Evolutionary conservation across 1,140 invertebrate genomes (phyloP), one percentile per base, ranked within the genome.

Genomic region (Portunus trituberculatus): DNA sequence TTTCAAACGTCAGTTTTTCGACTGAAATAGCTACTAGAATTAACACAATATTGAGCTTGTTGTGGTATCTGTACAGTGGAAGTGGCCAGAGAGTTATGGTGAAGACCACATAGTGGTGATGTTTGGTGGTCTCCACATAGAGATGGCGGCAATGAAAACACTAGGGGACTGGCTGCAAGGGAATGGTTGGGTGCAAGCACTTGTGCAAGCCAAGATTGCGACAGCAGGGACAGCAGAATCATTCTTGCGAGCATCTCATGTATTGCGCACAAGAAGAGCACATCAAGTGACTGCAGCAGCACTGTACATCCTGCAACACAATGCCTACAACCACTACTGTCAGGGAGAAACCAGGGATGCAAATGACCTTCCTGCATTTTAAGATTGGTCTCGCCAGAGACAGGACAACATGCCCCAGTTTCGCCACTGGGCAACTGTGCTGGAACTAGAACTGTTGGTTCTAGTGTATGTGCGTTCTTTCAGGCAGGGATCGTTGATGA

Each of bases 361-460:
- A 90, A 6, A 76, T 10, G 91, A 92, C 20, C 25, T 59, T 29
- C 46, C 20, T 4, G 91, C 12, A 20, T 76, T 82, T 76, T 12
- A 92, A 92, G 59, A 92, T 3, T 92, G 91, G 91, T 92, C 52
- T 45, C 10, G 29, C 4, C 6, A 92, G 20, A 92, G 91, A 82
- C 8, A 16, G 76, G 20, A 92, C 0, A 28, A 59, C 39, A 67
- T 45, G 12, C 92, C 92, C 4, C 10, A 93, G 83, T 87, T 93
- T 93, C 46, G 39, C 10, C 48, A 93, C 92, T 93, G 92, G 92
- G 83, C 12, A 48, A 93, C 83, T 46, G 31, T 93, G 82, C 92
- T 93, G 12, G 92, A 93, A 46, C 92, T 93, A n/a, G 76, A 93
- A 25, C 83, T 93, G 39, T 29, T 93, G 92, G 83, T 87, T 28